Evolutionary conservation across 2,888 invertebrate species (phyloP).

Genomic region (Leptinotarsa juncta): DNA sequence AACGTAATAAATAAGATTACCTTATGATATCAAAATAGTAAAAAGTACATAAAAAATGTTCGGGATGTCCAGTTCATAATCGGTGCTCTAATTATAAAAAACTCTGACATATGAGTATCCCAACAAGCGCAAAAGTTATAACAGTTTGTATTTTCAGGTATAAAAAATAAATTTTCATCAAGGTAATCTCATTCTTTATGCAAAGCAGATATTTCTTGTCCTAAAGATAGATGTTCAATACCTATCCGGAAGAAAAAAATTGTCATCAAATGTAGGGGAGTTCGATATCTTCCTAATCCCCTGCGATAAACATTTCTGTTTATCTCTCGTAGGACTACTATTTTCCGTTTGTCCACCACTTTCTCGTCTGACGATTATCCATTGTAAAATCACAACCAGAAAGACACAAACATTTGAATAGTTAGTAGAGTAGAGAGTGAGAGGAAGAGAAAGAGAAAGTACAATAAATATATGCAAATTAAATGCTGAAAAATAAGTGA

Average conservation of each 20-base stretch:
- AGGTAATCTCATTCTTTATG: conserved; percentile 6
- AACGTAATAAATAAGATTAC: too few species aligned
- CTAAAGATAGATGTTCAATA: conserved; percentile 28
- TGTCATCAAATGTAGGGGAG: conserved; percentile 47
- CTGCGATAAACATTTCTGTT: conserved; percentile 47
- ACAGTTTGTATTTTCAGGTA: too few species aligned
- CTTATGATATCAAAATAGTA: too few species aligned
- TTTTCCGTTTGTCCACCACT: conserved; percentile 48
- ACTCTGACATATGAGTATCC: too few species aligned
- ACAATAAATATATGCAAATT: neutral
- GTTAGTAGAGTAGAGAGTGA: conserved; percentile 32
- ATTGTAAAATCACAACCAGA: conserved; percentile 29
- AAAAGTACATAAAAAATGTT: too few species aligned
- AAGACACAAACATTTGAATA: conserved; percentile 38
- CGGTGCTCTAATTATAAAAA: too few species aligned
- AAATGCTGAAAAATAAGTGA: too few species aligned
- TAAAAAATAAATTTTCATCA: neutral
- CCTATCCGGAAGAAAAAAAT: conserved; percentile 52
- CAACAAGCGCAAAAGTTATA: too few species aligned
- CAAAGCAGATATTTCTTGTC: neutral
- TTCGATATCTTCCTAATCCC: conserved; percentile 47
- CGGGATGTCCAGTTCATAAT: too few species aligned
- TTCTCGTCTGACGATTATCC: conserved; percentile 46
- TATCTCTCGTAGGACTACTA: conserved; percentile 43
- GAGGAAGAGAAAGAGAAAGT: neutral